These are phyloP conservation scores for Eupsilia transversa DNA, from an alignment of 2,888 invertebrate species.

Conservation along the genomic window DNA sequence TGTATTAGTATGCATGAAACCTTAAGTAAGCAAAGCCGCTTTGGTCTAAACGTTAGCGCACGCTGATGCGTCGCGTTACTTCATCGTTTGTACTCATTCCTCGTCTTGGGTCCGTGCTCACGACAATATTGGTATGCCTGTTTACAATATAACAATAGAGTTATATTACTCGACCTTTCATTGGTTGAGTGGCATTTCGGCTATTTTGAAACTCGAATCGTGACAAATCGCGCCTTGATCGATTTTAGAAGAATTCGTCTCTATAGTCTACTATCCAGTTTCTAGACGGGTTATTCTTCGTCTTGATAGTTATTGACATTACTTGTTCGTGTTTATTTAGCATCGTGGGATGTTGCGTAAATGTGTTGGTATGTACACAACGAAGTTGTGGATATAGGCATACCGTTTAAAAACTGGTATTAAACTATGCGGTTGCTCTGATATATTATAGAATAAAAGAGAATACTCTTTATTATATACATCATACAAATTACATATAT, in stretches of 20 bases:
- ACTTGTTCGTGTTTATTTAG: constrained; percentile 33
- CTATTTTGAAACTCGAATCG: constrained; percentile 72
- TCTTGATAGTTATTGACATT: constrained; percentile 45
- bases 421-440: neutral
- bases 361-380: constrained; percentile 27
- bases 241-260: constrained; percentile 44
- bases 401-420: constrained; percentile 26
- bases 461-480: neutral
- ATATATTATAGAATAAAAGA: neutral
- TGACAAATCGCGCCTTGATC: constrained; percentile 68
- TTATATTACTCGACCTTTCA: constrained; percentile 67
- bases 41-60: constrained; percentile 47
- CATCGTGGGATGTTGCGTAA: constrained; percentile 35
- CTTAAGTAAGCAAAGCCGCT: constrained; percentile 55
- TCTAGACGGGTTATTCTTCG: constrained; percentile 14
- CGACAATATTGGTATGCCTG: constrained; percentile 71
- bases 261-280: constrained; percentile 9
- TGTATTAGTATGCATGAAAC: constrained; percentile 50
- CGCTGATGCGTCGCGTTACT: constrained; percentile 64
- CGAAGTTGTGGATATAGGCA: constrained; percentile 11
- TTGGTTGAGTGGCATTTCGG: constrained; percentile 73
- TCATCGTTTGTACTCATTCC: constrained; percentile 66
- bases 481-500: neutral
- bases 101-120: constrained; percentile 68
- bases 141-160: constrained; percentile 64